Evolutionary conservation across 2,113 vertebrate genomes (phyloP).

Genomic region (Sigmodon hispidus): DNA sequence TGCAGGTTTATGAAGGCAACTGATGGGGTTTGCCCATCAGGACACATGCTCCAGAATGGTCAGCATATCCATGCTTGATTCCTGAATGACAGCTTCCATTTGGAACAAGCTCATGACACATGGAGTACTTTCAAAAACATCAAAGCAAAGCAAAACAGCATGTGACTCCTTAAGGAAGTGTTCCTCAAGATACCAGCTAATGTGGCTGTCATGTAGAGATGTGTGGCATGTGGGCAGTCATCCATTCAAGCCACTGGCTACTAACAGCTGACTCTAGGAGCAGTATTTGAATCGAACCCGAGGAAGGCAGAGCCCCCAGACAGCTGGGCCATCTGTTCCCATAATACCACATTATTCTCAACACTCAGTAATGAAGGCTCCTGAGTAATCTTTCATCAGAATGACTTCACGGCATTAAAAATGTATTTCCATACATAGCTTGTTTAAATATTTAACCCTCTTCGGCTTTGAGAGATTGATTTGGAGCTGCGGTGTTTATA

Average conservation of each 20-base stretch:
- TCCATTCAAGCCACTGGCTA: constrained; percentile 83
- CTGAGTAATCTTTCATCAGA: constrained; percentile 89
- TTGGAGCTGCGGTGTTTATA: constrained; percentile 85
- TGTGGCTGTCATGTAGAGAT: constrained; percentile 57
- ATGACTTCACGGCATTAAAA: constrained; percentile 90
- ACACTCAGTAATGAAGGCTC: constrained; percentile 89
- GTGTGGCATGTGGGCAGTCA: constrained; percentile 68
- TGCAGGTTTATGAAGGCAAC: constrained; percentile 58
- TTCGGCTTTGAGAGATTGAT: constrained; percentile 88
- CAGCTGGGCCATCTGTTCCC: constrained; percentile 90
- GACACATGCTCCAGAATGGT: not conserved
- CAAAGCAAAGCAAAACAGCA: constrained; percentile 56
- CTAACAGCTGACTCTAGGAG: constrained; percentile 84
- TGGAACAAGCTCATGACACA: not conserved
- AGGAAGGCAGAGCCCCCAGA: constrained; percentile 83
- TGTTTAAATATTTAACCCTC: constrained; percentile 92
- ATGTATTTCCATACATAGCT: constrained; percentile 90
- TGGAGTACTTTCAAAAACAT: constrained; percentile 63
- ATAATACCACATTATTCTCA: constrained; percentile 89
- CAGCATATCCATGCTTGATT: not conserved
- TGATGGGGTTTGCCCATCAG: constrained; percentile 68
- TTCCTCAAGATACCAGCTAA: constrained; percentile 61
- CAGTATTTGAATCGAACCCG: constrained; percentile 85
- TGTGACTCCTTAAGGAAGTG: constrained; percentile 72
- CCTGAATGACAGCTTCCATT: not conserved